Conservation (phyloP, 2,888 invertebrate genomes). For the Xestia ashworthii region DNA sequence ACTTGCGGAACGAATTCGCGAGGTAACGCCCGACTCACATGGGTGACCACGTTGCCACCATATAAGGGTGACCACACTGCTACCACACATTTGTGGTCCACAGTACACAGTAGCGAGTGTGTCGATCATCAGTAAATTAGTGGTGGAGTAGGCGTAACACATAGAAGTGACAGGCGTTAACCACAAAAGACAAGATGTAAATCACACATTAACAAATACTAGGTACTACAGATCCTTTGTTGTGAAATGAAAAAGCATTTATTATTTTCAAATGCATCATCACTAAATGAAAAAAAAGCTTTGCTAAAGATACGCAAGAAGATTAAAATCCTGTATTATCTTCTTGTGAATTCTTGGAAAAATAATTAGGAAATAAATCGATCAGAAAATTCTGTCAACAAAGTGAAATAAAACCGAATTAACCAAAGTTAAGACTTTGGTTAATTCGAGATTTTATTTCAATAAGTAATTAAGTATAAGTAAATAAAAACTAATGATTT, state of each 20-base stretch:
- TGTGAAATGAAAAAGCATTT: neutral
- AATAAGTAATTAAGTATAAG: no score
- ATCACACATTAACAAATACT: neutral
- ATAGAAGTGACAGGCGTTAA: neutral
- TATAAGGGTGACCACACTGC: constrained; percentile 32
- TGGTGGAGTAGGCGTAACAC: neutral
- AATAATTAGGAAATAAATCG: neutral
- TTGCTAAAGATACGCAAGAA: neutral
- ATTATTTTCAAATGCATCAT: neutral
- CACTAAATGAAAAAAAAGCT: neutral
- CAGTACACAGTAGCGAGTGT: constrained; percentile 1
- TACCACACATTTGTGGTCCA: constrained; percentile 28
- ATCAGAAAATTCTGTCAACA: neutral
- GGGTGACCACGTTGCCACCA: constrained; percentile 32
- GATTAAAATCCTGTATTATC: no score
- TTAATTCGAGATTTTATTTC: no score
- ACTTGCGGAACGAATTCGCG: constrained; percentile 55
- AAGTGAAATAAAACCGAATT: neutral
- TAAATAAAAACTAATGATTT: neutral
- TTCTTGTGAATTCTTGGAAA: no score
- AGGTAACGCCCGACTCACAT: constrained; percentile 39
- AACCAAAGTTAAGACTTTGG: no score
- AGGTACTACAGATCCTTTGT: neutral
- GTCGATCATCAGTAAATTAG: constrained; percentile 1
- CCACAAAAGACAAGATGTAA: neutral